Conservation (phyloP, 1,140 invertebrate genomes). For the Drosophila quadrilineata region DNA sequence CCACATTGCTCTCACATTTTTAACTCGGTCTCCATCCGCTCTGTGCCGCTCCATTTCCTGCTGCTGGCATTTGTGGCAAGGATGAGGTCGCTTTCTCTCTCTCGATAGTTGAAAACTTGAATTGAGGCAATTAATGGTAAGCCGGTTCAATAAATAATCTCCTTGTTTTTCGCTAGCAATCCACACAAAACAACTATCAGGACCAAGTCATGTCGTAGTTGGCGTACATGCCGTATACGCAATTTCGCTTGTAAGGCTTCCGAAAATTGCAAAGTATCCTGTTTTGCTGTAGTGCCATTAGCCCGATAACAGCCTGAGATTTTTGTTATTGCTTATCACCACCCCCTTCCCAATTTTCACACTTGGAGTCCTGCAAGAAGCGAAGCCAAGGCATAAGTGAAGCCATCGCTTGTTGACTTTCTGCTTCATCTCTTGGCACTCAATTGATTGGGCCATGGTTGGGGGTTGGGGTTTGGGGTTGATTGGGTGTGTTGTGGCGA, state of each 20-base stretch:
- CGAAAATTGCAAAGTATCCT: constrained; percentile 15
- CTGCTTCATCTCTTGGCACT: constrained; percentile 36
- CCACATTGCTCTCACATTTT: constrained; percentile 36
- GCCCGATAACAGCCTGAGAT: constrained; percentile 28
- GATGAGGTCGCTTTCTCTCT: too few species aligned
- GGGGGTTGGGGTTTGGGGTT: background rate
- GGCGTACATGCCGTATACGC: constrained; percentile 6
- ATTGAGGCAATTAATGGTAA: constrained; percentile 30
- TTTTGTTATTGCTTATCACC: constrained; percentile 40
- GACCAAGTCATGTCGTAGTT: too few species aligned
- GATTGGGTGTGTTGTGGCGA: background rate
- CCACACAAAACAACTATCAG: background rate
- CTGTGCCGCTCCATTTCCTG: constrained; percentile 6
- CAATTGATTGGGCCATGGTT: constrained; percentile 46
- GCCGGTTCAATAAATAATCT: constrained; percentile 15
- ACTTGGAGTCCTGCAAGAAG: too few species aligned
- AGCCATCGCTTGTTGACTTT: constrained; percentile 30
- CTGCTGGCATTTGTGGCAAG: too few species aligned
- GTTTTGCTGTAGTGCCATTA: constrained; percentile 26
- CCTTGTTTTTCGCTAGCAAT: background rate
- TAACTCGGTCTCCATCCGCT: constrained; percentile 17
- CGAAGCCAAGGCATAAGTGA: constrained; percentile 22
- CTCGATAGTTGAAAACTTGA: constrained; percentile 25
- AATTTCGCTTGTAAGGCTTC: constrained; percentile 3
- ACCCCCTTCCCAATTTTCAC: constrained; percentile 4